Evolutionary conservation across 2,888 invertebrate genomes (phyloP), one percentile per base, ranked within the genome.

Genomic region (Diplolepis rosae): DNA sequence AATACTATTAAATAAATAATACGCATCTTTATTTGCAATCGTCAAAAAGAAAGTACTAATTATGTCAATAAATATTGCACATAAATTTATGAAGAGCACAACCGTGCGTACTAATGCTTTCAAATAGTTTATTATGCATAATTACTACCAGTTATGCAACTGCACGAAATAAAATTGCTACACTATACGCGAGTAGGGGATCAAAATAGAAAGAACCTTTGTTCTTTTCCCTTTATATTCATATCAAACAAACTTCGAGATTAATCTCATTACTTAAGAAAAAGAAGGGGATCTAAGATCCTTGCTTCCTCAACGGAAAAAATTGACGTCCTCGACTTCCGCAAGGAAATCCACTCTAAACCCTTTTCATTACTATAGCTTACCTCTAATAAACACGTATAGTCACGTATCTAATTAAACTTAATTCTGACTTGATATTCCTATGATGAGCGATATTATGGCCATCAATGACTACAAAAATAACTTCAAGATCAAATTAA

Each of bases 341-440:
- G 11, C 54, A 54, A 54, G 54, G 54, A 54, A 54, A 54, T 54
- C 54, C 30, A 54, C 54, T 54, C 30, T 54, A 15, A 4, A 54
- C 13, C 30, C 30, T 54, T 54, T 30, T 54, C 13, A 15, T 18
- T 11, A 32, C n/a, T n/a, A 54, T 32, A 54, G 30, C 30, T 18
- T 9, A 54, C 3, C 15, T 54, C 7, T 52, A 28, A 28, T 28
- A 27, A 15, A 13, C 13, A 28, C n/a, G n/a, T 15, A 52, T n/a
- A 54, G 30, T 54, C 54, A 30, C 18, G 9, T 30, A 30, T 30
- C 30, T 54, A 54, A 54, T 54, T 54, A 54, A 54, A 54, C 30
- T 32, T 54, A 30, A 15, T 52, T 15, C 27, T 52, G 52, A 52
- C 27, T 28, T 11, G 27, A 28, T 24, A 54, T 30, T 30, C 4